phyloP scores from a whole-genome alignment of 2,888 invertebrate species.

The Tenthredo amoena region DNA sequence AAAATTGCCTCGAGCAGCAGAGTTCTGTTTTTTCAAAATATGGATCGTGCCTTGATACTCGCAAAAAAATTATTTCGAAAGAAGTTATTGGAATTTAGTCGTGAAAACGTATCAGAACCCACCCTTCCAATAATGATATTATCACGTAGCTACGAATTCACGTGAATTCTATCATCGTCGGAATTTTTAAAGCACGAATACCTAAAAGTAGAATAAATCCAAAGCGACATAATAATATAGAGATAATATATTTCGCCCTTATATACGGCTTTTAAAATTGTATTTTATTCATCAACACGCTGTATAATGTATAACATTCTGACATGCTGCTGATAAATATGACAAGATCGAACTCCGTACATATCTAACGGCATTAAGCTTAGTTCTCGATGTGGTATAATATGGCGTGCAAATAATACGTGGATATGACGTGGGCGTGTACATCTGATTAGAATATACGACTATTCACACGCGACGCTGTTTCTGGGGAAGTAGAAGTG shows the following conservation, averaged over 20 bases:
- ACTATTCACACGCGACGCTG: constrained; percentile 41
- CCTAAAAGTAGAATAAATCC: background rate
- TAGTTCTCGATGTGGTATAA: constrained; percentile 7
- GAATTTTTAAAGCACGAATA: background rate
- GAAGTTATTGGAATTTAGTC: background rate
- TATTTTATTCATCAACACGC: background rate
- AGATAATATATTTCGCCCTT: background rate
- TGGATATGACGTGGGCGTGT: constrained; percentile 23
- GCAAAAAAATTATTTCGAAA: background rate
- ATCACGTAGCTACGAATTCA: background rate
- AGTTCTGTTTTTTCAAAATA: background rate
- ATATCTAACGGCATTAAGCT: background rate
- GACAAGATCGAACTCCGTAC: constrained; percentile 2
- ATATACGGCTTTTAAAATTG: background rate
- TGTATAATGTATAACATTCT: background rate
- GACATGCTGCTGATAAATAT: background rate
- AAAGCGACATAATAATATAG: background rate
- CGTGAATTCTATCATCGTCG: background rate
- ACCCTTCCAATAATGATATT: background rate
- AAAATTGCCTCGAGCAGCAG: background rate
- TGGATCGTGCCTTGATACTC: background rate
- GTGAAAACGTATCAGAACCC: background rate
- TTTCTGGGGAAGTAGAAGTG: constrained; percentile 6
- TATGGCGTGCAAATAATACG: constrained; percentile 22
- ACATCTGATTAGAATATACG: constrained; percentile 41